Percentiles rank a stretch among this genome's conserved stretches.
Evolutionary conservation across 2,797 vertebrate species (phyloP).

Genomic region (Sciurus vulgaris): DNA sequence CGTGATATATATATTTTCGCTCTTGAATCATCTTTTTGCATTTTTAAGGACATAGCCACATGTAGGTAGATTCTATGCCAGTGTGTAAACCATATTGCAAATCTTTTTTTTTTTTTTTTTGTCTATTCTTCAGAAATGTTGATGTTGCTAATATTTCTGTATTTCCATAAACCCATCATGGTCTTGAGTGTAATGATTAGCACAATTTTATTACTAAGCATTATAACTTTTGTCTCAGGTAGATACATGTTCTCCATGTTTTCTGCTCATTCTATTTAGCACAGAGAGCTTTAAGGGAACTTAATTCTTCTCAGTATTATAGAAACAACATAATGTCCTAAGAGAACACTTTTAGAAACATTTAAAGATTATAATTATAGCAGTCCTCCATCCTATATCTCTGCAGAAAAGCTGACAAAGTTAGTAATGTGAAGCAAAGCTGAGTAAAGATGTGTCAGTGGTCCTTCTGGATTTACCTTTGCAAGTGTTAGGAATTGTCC

Average conservation of each 20-base stretch:
- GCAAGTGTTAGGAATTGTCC: not conserved
- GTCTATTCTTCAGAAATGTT: not conserved
- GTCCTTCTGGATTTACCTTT: not conserved
- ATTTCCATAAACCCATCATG: not conserved
- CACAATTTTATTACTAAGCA: not conserved
- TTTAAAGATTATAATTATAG: not conserved
- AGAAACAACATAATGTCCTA: not conserved
- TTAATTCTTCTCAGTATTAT: not conserved
- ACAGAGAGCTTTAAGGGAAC: not conserved
- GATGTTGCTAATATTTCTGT: not conserved
- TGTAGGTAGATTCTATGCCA: not conserved
- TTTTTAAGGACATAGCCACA: not conserved
- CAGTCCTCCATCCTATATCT: not conserved
- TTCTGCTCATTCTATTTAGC: not conserved
- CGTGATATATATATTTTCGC: not conserved
- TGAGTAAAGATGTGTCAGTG: not conserved
- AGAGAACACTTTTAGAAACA: not conserved
- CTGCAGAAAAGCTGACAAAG: not conserved
- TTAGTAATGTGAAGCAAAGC: not conserved
- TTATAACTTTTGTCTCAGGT: not conserved
- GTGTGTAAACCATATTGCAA: not conserved
- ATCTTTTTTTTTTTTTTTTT: not conserved
- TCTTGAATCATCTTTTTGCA: not conserved
- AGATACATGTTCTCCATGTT: not conserved
- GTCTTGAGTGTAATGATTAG: not conserved